Evolutionary conservation across 1,140 invertebrate species (phyloP), one percentile per base, ranked within the genome.

Genomic region (Platorchestia sp.): DNA sequence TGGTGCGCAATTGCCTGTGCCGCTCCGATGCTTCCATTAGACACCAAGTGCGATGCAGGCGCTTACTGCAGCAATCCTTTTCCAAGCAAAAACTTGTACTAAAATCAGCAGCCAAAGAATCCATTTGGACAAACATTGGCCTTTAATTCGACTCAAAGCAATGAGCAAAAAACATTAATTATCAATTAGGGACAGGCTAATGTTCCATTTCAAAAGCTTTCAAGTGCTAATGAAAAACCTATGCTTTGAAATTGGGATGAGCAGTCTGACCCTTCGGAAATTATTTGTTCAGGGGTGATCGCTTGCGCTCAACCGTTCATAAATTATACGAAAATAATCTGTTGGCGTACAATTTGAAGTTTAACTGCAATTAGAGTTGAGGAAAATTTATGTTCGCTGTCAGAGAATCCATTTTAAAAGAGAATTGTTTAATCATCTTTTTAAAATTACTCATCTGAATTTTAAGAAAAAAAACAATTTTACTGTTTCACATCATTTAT

Each of bases 131-230:
- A 45, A 93, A 93, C 45, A 93, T 93, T 93, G 41, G 91, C 45
- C 44, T 47, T 47, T 45, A 93, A 45, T 44, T 93, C 16, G 44
- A 93, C 91, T 45, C 45, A 93, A 93, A 93, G 91, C 91, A 45
- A n/a, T 93, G 45, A 45, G 45, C 45, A 47, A 45, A 93, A 90
- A 93, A 19, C 43, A 47, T 45, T 93, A 93, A 93, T 93, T 45
- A 93, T 93, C 91, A 93, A 93, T 93, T 93, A 93, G 91, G 45
- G 43, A n/a, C 91, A 47, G 43, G 91, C 43, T 93, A 47, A 93
- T 47, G 91, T 93, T 93, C 91, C 43, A 45, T 93, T 93, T 45
- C 45, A 93, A 45, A 93, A 93, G 43, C 91, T 47, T 93, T 93
- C 44, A 47, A 45, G 45, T 93, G 40, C 45, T 47, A 45, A 93